Evolutionary conservation across 2,113 vertebrate genomes (phyloP), one percentile per base, ranked within the genome.

Genomic region (Ginglymostoma cirratum): DNA sequence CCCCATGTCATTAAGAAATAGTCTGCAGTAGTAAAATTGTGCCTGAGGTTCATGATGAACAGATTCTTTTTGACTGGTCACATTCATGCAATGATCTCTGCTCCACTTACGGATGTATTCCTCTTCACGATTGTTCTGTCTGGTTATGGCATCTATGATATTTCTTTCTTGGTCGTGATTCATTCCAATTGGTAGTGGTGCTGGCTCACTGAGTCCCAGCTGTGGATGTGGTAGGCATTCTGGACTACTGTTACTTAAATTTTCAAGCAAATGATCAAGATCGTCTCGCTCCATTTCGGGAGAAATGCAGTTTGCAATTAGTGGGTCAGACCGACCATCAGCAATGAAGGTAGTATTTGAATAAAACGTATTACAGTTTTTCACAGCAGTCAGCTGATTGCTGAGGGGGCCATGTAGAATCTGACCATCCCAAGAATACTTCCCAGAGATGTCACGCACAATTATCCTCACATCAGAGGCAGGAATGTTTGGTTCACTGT

Each of bases 391-490:
- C 15, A 96, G 78, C 87, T 89, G 96, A 95, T 98, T 98, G n/a
- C 98, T 98, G 87, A 98, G 96, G 8, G 97, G 99, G 90, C 98
- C 98, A 34, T 99, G 99, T n/a, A 99, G 97, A 78, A 99, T 97
- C 0, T 97, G 97, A 52, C 98, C 98, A 17, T 99, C 99, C 99
- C 99, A 99, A 0, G 99, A 99, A 97, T 99, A 99, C 96, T 99
- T 99, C 96, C 99, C 99, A 17, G 99, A 99, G 97, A 99, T 99
- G 96, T 99, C 99, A 67, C 99, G 97, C 94, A 99, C 98, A 8
- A 99, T 99, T n/a, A 99, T 97, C 5, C 99, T 98, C 30, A 99
- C 98, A 0, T 99, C 98, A 0, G 99, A 98, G n/a, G 98, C 97
- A 0, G 96, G 1, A 0, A 95, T 96, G 0, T 94, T 97, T 0